These are phyloP conservation scores for Monoplex corrugatus DNA, from an alignment of 2,888 invertebrate genomes.

Conservation along the genomic window DNA sequence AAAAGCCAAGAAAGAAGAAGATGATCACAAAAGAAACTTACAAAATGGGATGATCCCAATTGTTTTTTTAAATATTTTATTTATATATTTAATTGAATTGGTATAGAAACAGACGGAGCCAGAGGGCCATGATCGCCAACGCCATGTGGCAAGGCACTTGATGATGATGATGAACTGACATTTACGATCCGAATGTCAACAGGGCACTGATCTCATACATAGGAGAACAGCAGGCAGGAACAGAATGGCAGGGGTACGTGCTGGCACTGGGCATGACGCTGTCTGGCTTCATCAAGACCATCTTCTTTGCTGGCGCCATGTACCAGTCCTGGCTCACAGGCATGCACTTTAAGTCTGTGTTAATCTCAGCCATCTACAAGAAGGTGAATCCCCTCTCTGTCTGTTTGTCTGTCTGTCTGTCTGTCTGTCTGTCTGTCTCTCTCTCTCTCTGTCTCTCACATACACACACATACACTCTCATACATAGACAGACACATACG, in stretches of 20 bases:
- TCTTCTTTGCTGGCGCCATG: constrained; percentile 80
- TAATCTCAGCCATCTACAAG: constrained; percentile 92
- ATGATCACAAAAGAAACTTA: no score
- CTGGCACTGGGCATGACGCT: constrained; percentile 89
- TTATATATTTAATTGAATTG: no score
- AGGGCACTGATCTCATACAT: constrained; percentile 57
- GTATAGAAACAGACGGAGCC: no score
- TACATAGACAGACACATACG: no score
- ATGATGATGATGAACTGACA: no score
- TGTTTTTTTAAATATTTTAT: no score
- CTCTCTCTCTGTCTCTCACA: neutral
- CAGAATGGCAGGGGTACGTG: constrained; percentile 89
- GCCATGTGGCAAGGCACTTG: no score
- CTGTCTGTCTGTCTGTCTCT: neutral
- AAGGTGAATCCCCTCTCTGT: constrained; percentile 83
- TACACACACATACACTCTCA: neutral
- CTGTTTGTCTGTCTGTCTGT: no score
- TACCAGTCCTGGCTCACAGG: constrained; percentile 35
- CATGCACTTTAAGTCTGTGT: constrained; percentile 90
- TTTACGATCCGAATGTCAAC: no score
- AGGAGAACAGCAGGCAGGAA: constrained; percentile 64
- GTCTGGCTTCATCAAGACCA: constrained; percentile 89
- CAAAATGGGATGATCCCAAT: no score
- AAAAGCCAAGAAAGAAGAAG: no score
- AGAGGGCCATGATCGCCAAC: no score